Base-by-base conservation (phyloP, 2,888 invertebrate species). In the Poecilus cupreus region DNA sequence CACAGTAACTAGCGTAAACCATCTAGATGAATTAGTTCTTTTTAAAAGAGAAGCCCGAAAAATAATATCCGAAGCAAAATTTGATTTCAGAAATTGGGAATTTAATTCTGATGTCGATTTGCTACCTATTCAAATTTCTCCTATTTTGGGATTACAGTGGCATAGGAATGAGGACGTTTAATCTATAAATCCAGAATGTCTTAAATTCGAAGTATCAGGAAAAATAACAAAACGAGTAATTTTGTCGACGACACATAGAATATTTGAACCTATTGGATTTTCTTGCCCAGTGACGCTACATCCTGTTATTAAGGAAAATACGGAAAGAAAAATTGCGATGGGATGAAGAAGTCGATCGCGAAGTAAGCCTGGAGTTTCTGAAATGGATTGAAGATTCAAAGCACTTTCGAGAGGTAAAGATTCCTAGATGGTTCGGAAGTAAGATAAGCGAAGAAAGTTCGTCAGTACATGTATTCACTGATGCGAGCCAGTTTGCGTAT, bases 401-500 rank as follows among this genome's bases (percentile, higher is more conserved):
- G 18, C 20, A 54, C 20, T 18, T 54, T 3, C 6, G 18, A 16
- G 11, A 83, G 13, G 76, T 87, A 5, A 72, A 82, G 43, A 83
- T 85, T 24, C 77, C 82, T 32, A 74, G 85, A 79, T 82, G 82
- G 76, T 75, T 82, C 16, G 20, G n/a, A n/a, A n/a, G 11, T 18
- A 54, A 54, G 4, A 18, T 20, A 20, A 20, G 20, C 5, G 16
- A 54, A 54, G 20, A 54, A 8, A 54, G 51, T 20, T 24, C 82
- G 6, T 80, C 80, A 54, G 5, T 54, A 10, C 87, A 87, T 60
- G 82, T 83, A 0, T 87, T 87, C 81, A 82, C 82, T 13, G 86
- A 88, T 76, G 86, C 86, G 0, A 85, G 86, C 37, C 76, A 83
- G 24, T 10, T 22, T 0, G 86, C 86, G 0, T 87, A 87, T 46